Base-by-base conservation (phyloP, 2,797 vertebrate species). In the Odontamblyopus rebecca region DNA sequence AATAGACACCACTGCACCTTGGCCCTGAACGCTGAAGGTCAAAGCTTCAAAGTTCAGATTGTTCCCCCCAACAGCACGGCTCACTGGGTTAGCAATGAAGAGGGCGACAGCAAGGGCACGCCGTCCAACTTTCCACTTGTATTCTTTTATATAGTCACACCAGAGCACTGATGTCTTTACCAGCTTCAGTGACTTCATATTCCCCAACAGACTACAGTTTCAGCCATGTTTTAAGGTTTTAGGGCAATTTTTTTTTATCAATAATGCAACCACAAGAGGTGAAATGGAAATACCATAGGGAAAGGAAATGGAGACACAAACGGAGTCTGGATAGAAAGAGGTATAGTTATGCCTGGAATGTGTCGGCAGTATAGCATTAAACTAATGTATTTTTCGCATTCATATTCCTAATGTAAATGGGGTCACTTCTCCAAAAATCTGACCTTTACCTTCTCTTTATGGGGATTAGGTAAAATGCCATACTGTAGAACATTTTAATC, bases 71-170 rank as follows among this genome's bases (percentile, higher is more conserved):
- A 78, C 68, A 82, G 77, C 74, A 78, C 4, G 69, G 73, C 82
- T 88, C 74, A 77, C 70, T 76, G 71, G 72, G 80, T 82, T 79
- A 76, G 79, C 74, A 82, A 74, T 65, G 80, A 48, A 57, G 76
- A 82, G 76, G 68, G 60, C 81, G 77, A 68, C 26, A 26, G 73
- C 69, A 75, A 72, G 82, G 73, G 68, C 74, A 82, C 81, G 85
- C 94, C 93, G 80, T 95, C 89, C 93, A 93, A 94, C 53, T 96
- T 90, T 91, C 86, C 88, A 80, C 80, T 85, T 76, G 72, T 76
- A 63, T 81, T 72, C 41, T 85, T 86, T 86, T 80, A 84, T 88
- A 88, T 69, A 87, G 87, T 79, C 76, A 59, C 72, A 68, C 65
- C 50, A 64, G 78, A 85, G 84, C 85, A 67, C 12, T 88, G 86